phyloP scores from a whole-genome alignment of 2,113 vertebrate species.

The Aramus guarauna region DNA sequence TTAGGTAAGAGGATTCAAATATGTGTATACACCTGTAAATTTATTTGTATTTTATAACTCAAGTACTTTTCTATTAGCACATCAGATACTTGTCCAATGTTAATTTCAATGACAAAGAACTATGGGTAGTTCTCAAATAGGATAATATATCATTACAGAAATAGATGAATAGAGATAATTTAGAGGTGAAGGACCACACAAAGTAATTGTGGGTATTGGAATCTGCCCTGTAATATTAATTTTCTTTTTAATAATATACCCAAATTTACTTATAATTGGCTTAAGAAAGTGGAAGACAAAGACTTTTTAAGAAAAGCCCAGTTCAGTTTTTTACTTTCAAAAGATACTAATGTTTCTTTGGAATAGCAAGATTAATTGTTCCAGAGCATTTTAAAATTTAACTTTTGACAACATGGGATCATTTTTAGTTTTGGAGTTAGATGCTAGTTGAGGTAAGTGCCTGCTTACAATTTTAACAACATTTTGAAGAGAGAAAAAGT shows the following conservation, averaged over 20 bases:
- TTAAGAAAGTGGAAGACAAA: neutral
- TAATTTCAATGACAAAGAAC: neutral
- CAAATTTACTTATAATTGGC: neutral
- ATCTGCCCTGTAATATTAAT: neutral
- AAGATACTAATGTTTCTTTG: neutral
- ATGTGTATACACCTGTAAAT: neutral
- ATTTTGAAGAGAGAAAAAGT: neutral
- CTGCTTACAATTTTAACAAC: neutral
- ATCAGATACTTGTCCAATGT: neutral
- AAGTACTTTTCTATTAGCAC: neutral
- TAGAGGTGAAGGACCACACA: neutral
- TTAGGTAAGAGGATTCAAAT: neutral
- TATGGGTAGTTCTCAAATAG: neutral
- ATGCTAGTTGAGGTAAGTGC: neutral
- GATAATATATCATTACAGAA: neutral
- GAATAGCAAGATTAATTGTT: neutral
- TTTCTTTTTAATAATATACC: neutral
- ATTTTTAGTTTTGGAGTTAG: neutral
- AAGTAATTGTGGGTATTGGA: neutral
- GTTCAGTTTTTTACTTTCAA: neutral
- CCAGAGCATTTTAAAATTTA: neutral
- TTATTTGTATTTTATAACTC: neutral
- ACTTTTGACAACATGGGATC: neutral
- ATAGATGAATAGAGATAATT: neutral
- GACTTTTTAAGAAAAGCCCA: neutral